Base-by-base conservation (phyloP, 2,888 invertebrate genomes). In the Hartigia nigra region DNA sequence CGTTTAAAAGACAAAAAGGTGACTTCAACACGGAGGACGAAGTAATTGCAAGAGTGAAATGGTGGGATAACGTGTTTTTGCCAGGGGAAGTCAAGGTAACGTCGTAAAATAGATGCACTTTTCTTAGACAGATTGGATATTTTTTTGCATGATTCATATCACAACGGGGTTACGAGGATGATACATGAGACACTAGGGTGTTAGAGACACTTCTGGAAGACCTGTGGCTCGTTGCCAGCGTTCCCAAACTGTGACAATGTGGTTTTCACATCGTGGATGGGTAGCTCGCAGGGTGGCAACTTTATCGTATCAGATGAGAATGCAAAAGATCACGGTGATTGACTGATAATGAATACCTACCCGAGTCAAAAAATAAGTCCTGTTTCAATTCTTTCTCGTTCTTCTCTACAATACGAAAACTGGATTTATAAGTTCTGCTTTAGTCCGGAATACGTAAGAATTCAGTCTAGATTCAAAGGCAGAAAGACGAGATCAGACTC, bases 261-360 rank as follows among this genome's bases (percentile, higher is more conserved):
- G 39, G 31, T 55, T 37, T 76, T 31, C 69, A 12, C 70, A 69
- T 23, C 32, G 32, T 31, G 69, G 31, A 81, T 81, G 77, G 78
- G 79, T 78, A 78, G 76, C 75, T 55, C 9, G 55, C 55, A 55
- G 14, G 23, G 23, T 9, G 5, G 55, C 23, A 23, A 55, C 23
- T 23, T 55, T 55, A 55, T 55, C 55, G 23, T 23, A 23, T 55
- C 55, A 23, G 55, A 23, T 55, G 55, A 55, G 23, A 55, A 55
- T 9, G 14, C 9, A 55, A 55, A 23, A 55, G 5, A 55, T 23
- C 23, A 23, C 2, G 14, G 23, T 2, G 55, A 55, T 23, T 23
- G 23, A 23, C 23, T 55, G 14, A 23, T 2, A 23, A 23, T 9
- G 55, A 55, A 1, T 55, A 55, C 23, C 55, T 55, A n/a, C n/a